Conservation (phyloP, 2,888 invertebrate genomes). For the Drosophila nr. perissopoda region DNA sequence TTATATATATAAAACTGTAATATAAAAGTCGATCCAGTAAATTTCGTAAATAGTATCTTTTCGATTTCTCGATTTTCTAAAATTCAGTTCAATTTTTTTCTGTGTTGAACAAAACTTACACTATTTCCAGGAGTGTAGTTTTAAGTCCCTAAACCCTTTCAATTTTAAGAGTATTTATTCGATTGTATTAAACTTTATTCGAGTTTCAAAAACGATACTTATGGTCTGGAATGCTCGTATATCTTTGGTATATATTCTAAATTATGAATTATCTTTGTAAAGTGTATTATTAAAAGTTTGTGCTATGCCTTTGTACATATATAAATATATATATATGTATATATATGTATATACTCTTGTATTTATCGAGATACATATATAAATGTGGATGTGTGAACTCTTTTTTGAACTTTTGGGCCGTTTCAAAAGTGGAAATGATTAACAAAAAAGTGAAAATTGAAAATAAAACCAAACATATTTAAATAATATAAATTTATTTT, state of each 20-base stretch:
- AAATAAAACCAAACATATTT: constrained; percentile 28
- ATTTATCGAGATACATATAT: constrained; percentile 31
- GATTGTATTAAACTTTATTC: constrained; percentile 55
- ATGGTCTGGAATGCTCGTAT: constrained; percentile 7
- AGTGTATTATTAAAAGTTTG: constrained; percentile 63
- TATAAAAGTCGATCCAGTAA: not conserved
- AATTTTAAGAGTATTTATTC: not conserved
- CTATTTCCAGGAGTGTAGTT: too few species aligned
- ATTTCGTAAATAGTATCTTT: too few species aligned
- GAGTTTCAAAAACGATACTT: constrained; percentile 32
- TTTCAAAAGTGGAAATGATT: constrained; percentile 19
- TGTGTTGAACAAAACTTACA: too few species aligned
- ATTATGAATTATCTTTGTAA: constrained; percentile 51
- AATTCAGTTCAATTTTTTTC: not conserved
- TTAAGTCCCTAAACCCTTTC: not conserved
- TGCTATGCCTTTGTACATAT: constrained; percentile 39
- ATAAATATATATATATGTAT: constrained; percentile 31
- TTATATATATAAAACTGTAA: not conserved
- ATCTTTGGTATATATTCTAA: constrained; percentile 43
- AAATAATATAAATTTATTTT: constrained; percentile 50
- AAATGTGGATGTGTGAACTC: constrained; percentile 47
- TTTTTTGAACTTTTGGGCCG: constrained; percentile 73
- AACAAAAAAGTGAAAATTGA: constrained; percentile 4
- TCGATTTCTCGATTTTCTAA: not conserved
- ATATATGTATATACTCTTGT: constrained; percentile 14